Evolutionary conservation across 2,113 vertebrate genomes (phyloP), one percentile per base, ranked within the genome.

Genomic region (Ochotona curzoniae): DNA sequence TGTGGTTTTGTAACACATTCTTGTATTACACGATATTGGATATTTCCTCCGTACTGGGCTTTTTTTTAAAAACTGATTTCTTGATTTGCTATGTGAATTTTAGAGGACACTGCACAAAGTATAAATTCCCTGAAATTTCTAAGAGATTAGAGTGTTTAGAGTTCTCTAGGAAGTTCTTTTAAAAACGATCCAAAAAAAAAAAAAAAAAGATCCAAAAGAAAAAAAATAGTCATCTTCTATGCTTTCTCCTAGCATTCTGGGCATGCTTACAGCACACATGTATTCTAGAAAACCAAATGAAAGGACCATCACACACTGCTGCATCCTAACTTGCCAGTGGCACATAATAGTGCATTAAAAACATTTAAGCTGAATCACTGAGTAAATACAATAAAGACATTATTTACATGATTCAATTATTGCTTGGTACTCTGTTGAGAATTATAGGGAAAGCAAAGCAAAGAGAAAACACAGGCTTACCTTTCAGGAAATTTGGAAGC

Each of bases 221-320:
- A 82, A 92, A 15, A 28, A 21, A 90, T 5, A 90, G 3, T 23
- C 7, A 70, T 91, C 25, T 75, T 93, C 25, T 51, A 9, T 66
- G 30, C 60, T 83, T 25, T 73, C 88, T 61, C 87, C 70, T 21
- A 85, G 14, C 10, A 78, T 67, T 54, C 32, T 35, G 18, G 32
- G 49, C 25, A 21, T 74, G 70, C 8, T 51, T 83, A 13, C 49
- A 60, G 13, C 7, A 73, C 35, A 89, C 3, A 7, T 44, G 60
- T 30, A 11, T 74, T 87, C 60, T 93, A 15, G 54, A 90, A 95
- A 96, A 90, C 17, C 51, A 80, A 69, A 61, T 18, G 8, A 90
- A 78, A 94, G 15, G n/a, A 28, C 15, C 3, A 49, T 63, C 26
- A 69, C 49, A 83, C 85, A 84, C 23, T 6, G 88, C 30, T 67